These are phyloP conservation scores for Antitype chi DNA, from an alignment of 2,888 invertebrate species.

Conservation along the genomic window DNA sequence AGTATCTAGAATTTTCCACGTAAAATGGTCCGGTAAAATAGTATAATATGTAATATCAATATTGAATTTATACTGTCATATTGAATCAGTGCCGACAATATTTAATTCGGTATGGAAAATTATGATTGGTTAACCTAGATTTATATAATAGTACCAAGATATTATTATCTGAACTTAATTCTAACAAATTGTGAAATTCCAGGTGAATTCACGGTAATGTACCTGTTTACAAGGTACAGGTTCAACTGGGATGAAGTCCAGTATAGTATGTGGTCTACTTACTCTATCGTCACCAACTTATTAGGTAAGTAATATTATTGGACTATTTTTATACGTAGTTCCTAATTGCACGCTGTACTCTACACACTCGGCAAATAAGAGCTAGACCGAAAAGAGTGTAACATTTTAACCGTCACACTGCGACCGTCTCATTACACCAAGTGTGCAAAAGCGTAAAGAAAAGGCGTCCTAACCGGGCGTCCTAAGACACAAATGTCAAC, in stretches of 20 bases:
- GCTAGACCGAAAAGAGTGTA: background rate
- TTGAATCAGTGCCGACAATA: background rate
- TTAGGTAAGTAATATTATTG: background rate
- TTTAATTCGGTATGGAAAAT: background rate
- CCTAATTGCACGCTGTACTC: background rate
- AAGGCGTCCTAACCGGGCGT: background rate
- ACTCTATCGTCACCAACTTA: constrained; percentile 89
- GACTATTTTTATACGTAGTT: background rate
- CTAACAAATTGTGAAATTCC: constrained; percentile 63
- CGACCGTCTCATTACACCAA: background rate
- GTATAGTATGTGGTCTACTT: constrained; percentile 90
- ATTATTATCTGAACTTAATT: background rate
- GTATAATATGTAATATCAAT: background rate
- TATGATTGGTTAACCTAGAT: constrained; percentile 8
- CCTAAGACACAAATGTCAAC: background rate
- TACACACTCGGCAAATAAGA: background rate
- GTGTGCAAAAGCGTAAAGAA: background rate
- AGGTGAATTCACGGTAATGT: constrained; percentile 91
- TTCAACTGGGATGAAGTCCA: constrained; percentile 91
- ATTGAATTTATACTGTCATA: background rate
- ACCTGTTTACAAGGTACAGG: constrained; percentile 89
- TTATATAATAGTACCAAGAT: background rate
- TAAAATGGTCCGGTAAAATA: background rate
- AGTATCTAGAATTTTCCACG: background rate
- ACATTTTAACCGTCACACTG: background rate